A percentile compares a stretch with the other conserved stretches of the same genome.
Evolutionary conservation across 37 sponge, comb jelly and placozoan species (phyloP).

Genomic region (Geodia barretti): DNA sequence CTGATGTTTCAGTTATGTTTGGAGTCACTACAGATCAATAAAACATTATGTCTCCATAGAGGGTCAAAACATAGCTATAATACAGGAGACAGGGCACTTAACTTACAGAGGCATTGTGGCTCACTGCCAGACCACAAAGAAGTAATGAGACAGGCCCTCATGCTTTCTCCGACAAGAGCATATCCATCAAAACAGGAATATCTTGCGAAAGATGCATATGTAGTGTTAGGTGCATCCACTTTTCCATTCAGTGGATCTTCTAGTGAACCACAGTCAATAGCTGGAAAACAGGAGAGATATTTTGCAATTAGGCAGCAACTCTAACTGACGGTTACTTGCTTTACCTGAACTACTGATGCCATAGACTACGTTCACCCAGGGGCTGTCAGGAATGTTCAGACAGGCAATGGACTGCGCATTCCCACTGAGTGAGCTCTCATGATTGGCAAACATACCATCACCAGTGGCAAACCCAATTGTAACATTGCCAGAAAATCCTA

Average conservation of each 20-base stretch:
- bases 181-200: neutral
- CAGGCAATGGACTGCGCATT: neutral
- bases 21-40: no score
- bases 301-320: no score
- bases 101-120: no score
- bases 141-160: no score
- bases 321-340: neutral
- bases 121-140: no score
- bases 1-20: no score
- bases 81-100: no score
- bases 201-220: neutral
- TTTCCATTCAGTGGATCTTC: neutral
- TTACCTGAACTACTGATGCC: neutral
- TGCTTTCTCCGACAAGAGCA: no score
- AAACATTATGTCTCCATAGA: no score
- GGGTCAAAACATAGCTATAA: no score
- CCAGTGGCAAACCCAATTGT: neutral
- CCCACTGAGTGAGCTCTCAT: neutral
- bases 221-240: neutral
- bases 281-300: no score
- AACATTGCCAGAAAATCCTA: neutral
- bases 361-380: conserved; percentile 11
- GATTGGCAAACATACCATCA: neutral
- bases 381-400: neutral
- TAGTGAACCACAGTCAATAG: neutral